These are phyloP conservation scores for Lophius americanus DNA, from an alignment of 2,797 vertebrate species.

Conservation along the genomic window DNA sequence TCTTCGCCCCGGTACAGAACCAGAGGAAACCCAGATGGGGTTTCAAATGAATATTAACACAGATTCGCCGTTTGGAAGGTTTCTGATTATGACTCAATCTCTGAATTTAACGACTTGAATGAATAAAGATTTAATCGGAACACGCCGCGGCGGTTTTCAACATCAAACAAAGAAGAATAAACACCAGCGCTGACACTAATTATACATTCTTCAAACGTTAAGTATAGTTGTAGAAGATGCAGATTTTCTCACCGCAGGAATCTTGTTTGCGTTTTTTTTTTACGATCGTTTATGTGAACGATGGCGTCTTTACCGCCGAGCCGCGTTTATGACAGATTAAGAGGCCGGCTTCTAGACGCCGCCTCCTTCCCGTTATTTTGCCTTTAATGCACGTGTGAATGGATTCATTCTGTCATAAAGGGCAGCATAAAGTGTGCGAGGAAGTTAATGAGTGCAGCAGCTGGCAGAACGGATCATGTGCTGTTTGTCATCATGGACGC, in stretches of 20 bases:
- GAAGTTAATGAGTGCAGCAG: constrained; percentile 98
- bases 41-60: too few species aligned
- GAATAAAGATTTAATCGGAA: constrained; percentile 10
- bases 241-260: constrained; percentile 1
- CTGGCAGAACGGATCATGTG: constrained; percentile 97
- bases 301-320: constrained; percentile 66
- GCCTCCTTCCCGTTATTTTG: constrained; percentile 95
- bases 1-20: too few species aligned
- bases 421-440: constrained; percentile 96
- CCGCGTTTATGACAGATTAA: constrained; percentile 87
- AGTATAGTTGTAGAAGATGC: constrained; percentile 9
- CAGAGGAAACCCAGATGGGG: too few species aligned
- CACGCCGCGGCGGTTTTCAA: not conserved
- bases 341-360: constrained; percentile 88
- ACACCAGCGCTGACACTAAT: not conserved
- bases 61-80: not conserved
- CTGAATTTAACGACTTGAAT: constrained; percentile 33
- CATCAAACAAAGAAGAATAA: constrained; percentile 14
- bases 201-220: too few species aligned
- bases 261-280: constrained; percentile 52
- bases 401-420: constrained; percentile 98
- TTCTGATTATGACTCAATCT: constrained; percentile 20
- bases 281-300: constrained; percentile 59
- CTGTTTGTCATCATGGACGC: constrained; percentile 99
- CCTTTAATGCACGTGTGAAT: constrained; percentile 98